Evolutionary conservation across 2,888 invertebrate species (phyloP).

Genomic region (Plagiodera versicolora): DNA sequence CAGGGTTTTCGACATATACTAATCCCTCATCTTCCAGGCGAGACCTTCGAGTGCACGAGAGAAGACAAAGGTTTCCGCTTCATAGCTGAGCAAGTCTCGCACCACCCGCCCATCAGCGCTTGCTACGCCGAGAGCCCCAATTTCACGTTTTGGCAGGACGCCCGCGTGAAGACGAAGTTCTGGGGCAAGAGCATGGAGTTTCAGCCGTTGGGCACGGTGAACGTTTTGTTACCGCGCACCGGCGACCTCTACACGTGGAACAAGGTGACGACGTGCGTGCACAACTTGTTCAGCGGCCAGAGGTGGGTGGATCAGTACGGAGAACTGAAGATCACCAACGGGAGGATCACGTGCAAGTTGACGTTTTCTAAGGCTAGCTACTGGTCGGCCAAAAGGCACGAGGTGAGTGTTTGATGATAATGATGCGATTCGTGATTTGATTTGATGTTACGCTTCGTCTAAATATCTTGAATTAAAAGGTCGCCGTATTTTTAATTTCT

Average conservation of each 20-base stretch:
- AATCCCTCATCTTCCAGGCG: constrained; percentile 50
- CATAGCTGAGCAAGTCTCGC: constrained; percentile 77
- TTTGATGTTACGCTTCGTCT: no score
- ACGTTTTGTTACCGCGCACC: constrained; percentile 64
- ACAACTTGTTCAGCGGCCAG: constrained; percentile 80
- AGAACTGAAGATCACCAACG: constrained; percentile 71
- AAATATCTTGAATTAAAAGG: no score
- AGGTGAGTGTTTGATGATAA: no score
- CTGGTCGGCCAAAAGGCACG: constrained; percentile 78
- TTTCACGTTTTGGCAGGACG: constrained; percentile 82
- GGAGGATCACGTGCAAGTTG: constrained; percentile 71
- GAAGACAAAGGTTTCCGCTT: constrained; percentile 74
- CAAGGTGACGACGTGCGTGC: constrained; percentile 83
- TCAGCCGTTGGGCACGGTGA: constrained; percentile 74
- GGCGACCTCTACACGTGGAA: constrained; percentile 77
- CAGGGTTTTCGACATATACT: no score
- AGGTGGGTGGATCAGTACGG: constrained; percentile 88
- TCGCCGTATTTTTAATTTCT: no score
- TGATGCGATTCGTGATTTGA: no score
- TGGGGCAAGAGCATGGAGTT: constrained; percentile 92
- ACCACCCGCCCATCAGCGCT: constrained; percentile 82
- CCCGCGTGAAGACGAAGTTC: constrained; percentile 82
- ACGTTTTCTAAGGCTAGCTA: constrained; percentile 80
- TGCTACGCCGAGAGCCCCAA: constrained; percentile 77
- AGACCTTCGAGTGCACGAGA: constrained; percentile 79